These are phyloP conservation scores for Bellardia pandia DNA, from an alignment of 2,888 invertebrate species.

Conservation along the genomic window DNA sequence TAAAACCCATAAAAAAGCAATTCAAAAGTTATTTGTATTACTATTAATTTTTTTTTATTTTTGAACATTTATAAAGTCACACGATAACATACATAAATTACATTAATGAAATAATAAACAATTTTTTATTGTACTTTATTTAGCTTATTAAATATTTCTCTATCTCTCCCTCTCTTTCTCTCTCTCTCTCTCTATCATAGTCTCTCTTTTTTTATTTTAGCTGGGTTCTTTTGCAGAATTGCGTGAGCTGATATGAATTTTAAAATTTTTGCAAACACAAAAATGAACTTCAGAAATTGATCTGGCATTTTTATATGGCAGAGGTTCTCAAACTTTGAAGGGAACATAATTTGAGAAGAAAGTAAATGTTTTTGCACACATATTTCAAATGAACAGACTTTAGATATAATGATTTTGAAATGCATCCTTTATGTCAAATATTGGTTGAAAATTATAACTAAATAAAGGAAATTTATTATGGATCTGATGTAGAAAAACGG, in stretches of 20 bases:
- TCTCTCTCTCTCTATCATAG: not conserved
- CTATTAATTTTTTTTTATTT: not conserved
- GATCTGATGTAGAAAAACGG: too few species aligned
- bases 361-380: too few species aligned
- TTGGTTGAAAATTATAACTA: too few species aligned
- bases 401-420: too few species aligned
- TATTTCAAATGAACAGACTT: too few species aligned
- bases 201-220: too few species aligned
- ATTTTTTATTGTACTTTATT: constrained; percentile 36
- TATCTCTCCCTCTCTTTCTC: not conserved
- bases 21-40: constrained; percentile 46
- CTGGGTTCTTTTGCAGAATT: not conserved
- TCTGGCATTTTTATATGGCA: not conserved
- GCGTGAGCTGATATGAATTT: not conserved
- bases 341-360: not conserved
- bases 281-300: not conserved
- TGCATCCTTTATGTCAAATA: too few species aligned
- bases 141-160: not conserved
- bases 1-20: constrained; percentile 61
- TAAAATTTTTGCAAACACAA: not conserved
- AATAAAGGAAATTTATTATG: too few species aligned
- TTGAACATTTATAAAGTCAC: constrained; percentile 56
- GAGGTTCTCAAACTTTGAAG: not conserved
- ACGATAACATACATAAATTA: constrained; percentile 70
- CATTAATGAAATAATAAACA: constrained; percentile 67